Evolutionary conservation across 2,113 vertebrate genomes (phyloP).

Genomic region (Polypterus bichir): DNA sequence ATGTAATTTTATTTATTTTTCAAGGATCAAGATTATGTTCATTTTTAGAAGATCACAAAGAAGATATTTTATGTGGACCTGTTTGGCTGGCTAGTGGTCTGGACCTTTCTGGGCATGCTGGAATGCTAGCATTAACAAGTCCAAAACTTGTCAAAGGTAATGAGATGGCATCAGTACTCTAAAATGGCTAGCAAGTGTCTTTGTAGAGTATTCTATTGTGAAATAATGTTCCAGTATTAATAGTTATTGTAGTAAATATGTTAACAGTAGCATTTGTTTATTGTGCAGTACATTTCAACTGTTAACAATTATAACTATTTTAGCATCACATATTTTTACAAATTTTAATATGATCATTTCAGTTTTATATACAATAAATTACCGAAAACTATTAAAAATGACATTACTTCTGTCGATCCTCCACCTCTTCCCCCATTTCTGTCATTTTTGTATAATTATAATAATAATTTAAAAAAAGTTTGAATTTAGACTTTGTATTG

Average conservation of each 20-base stretch:
- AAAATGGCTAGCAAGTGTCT: not conserved
- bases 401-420: too few relatives aligned
- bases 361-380: too few relatives aligned
- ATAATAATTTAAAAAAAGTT: too few relatives aligned
- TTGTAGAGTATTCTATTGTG: not conserved
- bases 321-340: too few relatives aligned
- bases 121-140: conserved; percentile 93
- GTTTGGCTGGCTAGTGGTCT: conserved; percentile 94
- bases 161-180: not conserved
- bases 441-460: too few relatives aligned
- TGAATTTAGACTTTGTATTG: not conserved
- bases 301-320: too few relatives aligned
- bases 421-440: too few relatives aligned
- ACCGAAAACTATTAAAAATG: too few relatives aligned
- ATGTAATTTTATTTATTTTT: conserved; percentile 17
- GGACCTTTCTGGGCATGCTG: conserved; percentile 90
- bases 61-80: conserved; percentile 92
- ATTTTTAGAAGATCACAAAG: conserved; percentile 93
- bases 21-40: conserved; percentile 80
- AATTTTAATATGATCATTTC: too few relatives aligned
- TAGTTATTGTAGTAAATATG: too few relatives aligned
- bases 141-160: conserved; percentile 96
- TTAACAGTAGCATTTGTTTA: too few relatives aligned
- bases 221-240: not conserved
- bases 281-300: too few relatives aligned